Percentiles rank a stretch among this genome's conserved stretches.
Evolutionary conservation across 2,113 vertebrate genomes (phyloP).

Genomic region (Neodon shergylaensis): DNA sequence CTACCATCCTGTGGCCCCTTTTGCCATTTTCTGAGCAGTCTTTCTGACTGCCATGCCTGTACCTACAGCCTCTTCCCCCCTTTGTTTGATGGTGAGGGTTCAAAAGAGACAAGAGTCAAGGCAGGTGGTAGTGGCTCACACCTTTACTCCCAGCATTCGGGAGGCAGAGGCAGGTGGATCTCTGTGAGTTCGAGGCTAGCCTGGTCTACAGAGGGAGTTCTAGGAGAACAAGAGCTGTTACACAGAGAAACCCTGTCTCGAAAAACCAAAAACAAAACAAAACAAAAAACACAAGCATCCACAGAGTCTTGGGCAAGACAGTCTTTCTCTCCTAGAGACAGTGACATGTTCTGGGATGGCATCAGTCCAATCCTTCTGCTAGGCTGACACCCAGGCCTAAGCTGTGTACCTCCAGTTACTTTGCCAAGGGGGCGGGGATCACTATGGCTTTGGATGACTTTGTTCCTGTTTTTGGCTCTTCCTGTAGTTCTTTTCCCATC

Average conservation of each 20-base stretch:
- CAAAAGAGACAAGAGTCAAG: neutral
- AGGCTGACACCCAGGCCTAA: neutral
- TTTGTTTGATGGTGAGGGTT: neutral
- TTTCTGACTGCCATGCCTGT: neutral
- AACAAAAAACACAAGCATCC: neutral
- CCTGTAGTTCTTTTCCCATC: neutral
- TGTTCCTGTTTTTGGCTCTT: neutral
- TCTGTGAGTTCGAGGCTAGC: neutral
- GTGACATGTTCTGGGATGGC: neutral
- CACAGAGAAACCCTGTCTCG: neutral
- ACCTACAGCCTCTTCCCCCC: neutral
- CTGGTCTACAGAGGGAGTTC: neutral
- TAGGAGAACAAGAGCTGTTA: neutral
- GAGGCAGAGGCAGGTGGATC: neutral
- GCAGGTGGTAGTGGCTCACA: neutral
- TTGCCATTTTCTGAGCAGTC: neutral
- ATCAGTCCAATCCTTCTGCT: neutral
- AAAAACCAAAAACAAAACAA: neutral
- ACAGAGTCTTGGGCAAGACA: neutral
- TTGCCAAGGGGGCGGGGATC: neutral
- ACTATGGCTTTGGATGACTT: neutral
- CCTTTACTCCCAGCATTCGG: neutral
- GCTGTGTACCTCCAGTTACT: neutral
- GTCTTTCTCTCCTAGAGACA: neutral
- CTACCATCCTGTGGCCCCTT: neutral